Evolutionary conservation across 2,113 vertebrate species (phyloP).

Genomic region (Varanus komodoensis): DNA sequence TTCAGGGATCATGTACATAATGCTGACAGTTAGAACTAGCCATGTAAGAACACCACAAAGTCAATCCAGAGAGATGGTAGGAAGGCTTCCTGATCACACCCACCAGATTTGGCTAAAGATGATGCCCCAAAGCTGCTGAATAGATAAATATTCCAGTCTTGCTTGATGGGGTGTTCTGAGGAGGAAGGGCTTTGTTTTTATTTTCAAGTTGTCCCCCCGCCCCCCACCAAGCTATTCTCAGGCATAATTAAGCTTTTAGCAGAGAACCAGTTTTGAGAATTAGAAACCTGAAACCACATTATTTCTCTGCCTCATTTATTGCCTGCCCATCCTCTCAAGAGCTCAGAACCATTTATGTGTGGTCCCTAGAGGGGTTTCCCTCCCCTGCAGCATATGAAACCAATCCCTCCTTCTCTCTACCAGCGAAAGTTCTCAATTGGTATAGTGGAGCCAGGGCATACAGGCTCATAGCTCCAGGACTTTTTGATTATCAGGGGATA

Average conservation of each 20-base stretch:
- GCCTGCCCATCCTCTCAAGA: neutral
- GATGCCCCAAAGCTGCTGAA: neutral
- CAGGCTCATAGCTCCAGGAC: no score
- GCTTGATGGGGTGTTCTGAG: neutral
- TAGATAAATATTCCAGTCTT: neutral
- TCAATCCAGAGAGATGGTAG: neutral
- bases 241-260: neutral
- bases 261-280: neutral
- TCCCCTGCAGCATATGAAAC: neutral
- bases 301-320: neutral
- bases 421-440: neutral
- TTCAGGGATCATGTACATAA: neutral
- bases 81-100: neutral
- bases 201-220: neutral
- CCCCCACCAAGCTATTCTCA: neutral
- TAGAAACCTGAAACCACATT: neutral
- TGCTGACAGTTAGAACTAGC: neutral
- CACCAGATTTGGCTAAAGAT: neutral
- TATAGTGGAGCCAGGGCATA: no score
- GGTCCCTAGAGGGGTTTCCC: neutral
- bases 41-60: neutral
- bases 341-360: neutral
- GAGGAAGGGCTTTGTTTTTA: neutral
- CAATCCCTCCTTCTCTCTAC: neutral
- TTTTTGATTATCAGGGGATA: no score